Conservation (phyloP, 2,113 vertebrate species). For the Mus musculus region DNA sequence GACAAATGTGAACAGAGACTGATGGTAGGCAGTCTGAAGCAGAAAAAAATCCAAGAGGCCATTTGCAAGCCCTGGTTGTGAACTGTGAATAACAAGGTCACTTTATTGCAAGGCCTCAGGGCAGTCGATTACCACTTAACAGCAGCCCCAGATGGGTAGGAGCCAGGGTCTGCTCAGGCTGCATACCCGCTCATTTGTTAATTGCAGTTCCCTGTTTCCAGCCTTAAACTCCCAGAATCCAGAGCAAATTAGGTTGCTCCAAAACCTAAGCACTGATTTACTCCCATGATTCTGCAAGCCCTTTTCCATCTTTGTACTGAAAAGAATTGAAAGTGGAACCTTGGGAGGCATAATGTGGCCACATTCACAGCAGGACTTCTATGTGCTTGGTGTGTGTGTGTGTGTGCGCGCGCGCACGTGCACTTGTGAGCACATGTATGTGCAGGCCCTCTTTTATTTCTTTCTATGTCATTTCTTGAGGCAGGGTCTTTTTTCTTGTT, state of each 20-base stretch:
- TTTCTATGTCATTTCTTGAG: not conserved
- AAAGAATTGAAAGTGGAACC: constrained; percentile 4
- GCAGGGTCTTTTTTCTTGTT: not conserved
- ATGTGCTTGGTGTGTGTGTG: not conserved
- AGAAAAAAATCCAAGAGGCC: not conserved
- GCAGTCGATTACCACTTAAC: not conserved
- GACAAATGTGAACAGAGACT: not conserved
- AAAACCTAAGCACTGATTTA: constrained; percentile 22
- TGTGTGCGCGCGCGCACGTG: not conserved
- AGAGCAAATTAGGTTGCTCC: constrained; percentile 47
- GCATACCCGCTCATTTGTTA: constrained; percentile 27
- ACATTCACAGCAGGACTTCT: not conserved
- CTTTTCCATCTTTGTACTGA: not conserved
- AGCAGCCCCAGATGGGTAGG: not conserved
- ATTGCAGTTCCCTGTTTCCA: not conserved
- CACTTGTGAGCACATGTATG: not conserved
- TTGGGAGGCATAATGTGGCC: not conserved
- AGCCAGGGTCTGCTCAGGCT: not conserved
- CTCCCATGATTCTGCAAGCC: not conserved
- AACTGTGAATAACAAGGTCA: not conserved
- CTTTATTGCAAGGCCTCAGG: not conserved
- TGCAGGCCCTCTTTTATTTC: not conserved
- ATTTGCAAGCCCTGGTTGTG: not conserved
- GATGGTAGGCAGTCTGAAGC: not conserved
- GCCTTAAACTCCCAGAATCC: not conserved